These are phyloP conservation scores for Eufriesea mexicana DNA, from an alignment of 1,140 invertebrate genomes.

Conservation along the genomic window DNA sequence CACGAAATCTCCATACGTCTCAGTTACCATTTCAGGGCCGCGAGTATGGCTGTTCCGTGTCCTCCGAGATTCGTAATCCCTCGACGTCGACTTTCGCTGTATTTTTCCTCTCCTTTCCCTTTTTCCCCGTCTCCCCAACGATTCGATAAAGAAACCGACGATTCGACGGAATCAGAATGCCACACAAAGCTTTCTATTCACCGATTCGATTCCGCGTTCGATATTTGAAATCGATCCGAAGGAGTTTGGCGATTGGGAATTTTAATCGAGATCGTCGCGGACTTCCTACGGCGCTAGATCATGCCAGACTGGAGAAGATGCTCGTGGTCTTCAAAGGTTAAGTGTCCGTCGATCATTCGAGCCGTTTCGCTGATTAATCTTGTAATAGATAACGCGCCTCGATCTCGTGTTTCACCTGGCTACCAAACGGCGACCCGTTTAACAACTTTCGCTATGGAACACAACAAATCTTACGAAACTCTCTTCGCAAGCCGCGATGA, in stretches of 20 bases:
- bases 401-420: slow-evolving; percentile 2
- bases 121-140: neutral
- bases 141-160: no score
- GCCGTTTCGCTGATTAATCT: slow-evolving; percentile 2
- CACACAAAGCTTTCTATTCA: no score
- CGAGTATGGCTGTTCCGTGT: no score
- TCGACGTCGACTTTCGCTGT: neutral
- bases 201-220: no score
- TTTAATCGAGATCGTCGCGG: no score
- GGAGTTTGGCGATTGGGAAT: no score
- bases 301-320: no score
- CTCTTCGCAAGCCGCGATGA: neutral
- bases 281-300: no score
- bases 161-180: no score
- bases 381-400: neutral
- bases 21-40: neutral
- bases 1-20: neutral
- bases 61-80: neutral
- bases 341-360: neutral
- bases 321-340: neutral
- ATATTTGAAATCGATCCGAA: no score
- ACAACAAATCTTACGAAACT: slow-evolving; percentile 29
- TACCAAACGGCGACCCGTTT: slow-evolving; percentile 20
- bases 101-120: no score
- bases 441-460: slow-evolving; percentile 27